These are phyloP conservation scores for Gila orcuttii DNA, from an alignment of 2,113 vertebrate species.

Conservation along the genomic window DNA sequence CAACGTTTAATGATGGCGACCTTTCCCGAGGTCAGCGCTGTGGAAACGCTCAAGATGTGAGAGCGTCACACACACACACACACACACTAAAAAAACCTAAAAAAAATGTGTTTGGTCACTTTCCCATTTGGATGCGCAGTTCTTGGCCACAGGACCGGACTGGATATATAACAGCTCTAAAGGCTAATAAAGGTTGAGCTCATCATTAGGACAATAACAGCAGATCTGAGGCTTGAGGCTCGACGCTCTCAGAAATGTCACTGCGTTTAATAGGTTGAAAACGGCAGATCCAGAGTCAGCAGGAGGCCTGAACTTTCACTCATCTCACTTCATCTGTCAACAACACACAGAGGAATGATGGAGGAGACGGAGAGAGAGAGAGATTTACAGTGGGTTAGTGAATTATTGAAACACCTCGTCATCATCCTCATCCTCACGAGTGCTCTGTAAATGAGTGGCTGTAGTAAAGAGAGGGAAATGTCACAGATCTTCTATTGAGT, in stretches of 20 bases:
- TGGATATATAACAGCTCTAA: neutral
- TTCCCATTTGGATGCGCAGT: neutral
- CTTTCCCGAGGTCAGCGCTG: too few species aligned
- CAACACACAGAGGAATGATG: neutral
- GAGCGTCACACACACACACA: too few species aligned
- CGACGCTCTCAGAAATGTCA: slow-evolving; percentile 3
- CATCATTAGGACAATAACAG: neutral
- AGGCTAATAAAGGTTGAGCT: slow-evolving; percentile 33
- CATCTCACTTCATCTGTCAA: slow-evolving; percentile 1
- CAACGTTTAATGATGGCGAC: too few species aligned
- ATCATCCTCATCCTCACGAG: neutral
- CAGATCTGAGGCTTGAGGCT: neutral
- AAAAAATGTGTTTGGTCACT: too few species aligned
- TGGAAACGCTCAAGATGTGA: too few species aligned
- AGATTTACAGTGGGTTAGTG: slow-evolving; percentile 19
- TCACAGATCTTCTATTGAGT: neutral
- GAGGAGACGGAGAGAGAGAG: neutral
- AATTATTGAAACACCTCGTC: slow-evolving; percentile 19
- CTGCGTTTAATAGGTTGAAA: neutral
- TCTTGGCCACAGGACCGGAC: neutral
- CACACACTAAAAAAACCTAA: too few species aligned
- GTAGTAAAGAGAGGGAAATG: neutral
- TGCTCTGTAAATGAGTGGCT: slow-evolving; percentile 12
- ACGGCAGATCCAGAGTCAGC: neutral
- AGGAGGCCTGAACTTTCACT: neutral